Evolutionary conservation across 2,113 vertebrate species (phyloP), one percentile per base, ranked within the genome.

Genomic region (Apistogramma diplotaenia): DNA sequence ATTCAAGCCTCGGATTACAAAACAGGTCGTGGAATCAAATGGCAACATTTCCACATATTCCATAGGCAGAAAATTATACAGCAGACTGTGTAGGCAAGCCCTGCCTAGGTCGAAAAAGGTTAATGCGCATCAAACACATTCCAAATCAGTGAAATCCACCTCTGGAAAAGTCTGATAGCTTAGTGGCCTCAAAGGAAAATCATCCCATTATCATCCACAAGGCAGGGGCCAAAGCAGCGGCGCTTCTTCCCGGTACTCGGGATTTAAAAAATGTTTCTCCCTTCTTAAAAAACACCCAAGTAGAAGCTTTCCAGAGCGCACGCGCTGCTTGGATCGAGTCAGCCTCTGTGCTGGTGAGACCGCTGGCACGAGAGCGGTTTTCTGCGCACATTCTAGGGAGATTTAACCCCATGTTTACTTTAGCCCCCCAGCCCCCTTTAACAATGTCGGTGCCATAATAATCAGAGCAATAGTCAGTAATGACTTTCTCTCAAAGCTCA

Each of bases 251-350:
- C 19, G 27, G 10, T 79, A 16, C 18, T 60, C 7, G 5, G 71
- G 57, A 60, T 53, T n/a, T 40, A 3, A 37, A 37, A 35, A 37
- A 71, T 37, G 9, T 18, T 29, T 56, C 6, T 27, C n/a, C 3
- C 11, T 33, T 46, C 16, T 51, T 19, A 70, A 70, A 53, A 70
- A 27, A 84, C 43, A 57, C 15, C 29, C 43, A 57, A 67, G 51
- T 25, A 65, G 27, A 72, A 40, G 74, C 71, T 89, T 71, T 81
- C 61, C 83, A 81, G 71, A 76, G 88, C 85, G 84, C 87, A 83
- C 78, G 81, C 79, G 94, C 94, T 67, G 95, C 95, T 95, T 95
- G 83, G 82, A 95, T 96, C 92, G 27, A 91, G 93, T 87, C 91
- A 91, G 89, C 93, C 93, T 86, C 76, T 79, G 76, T 93, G 72